These are phyloP conservation scores for Cataglyphis albicans DNA, from an alignment of 2,888 invertebrate genomes.

Conservation along the genomic window DNA sequence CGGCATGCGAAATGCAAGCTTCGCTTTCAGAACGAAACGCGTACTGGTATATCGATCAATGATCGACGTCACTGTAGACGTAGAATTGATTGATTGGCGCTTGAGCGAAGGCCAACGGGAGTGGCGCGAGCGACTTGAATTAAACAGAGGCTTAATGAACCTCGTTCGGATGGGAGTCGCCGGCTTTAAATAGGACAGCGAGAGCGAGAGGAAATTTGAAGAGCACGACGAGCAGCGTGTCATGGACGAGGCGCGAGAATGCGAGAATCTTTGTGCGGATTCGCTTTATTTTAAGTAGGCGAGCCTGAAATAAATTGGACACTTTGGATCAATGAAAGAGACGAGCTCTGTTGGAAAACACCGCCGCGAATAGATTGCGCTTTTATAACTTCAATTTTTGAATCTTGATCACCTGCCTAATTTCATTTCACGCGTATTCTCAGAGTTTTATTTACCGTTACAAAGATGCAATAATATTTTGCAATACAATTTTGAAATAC, in stretches of 20 bases:
- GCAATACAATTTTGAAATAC: neutral
- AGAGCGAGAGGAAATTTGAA: slow-evolving; percentile 49
- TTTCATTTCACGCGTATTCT: neutral
- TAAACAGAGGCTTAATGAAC: slow-evolving; percentile 49
- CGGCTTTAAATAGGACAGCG: slow-evolving; percentile 53
- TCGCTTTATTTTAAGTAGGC: slow-evolving; percentile 40
- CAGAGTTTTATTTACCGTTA: neutral
- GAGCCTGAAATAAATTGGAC: slow-evolving; percentile 39
- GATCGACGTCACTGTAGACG: slow-evolving; percentile 44
- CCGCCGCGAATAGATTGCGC: neutral
- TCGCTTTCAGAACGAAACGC: slow-evolving; percentile 1
- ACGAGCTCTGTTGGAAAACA: neutral
- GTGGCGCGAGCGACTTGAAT: slow-evolving; percentile 42
- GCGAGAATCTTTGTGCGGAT: slow-evolving; percentile 39
- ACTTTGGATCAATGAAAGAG: slow-evolving; percentile 42
- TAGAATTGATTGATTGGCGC: slow-evolving; percentile 45
- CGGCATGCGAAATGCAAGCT: slow-evolving; percentile 11
- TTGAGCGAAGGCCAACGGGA: slow-evolving; percentile 43
- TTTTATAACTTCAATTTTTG: slow-evolving; percentile 17
- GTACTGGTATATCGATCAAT: slow-evolving; percentile 34
- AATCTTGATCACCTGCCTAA: neutral
- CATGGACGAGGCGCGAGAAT: slow-evolving; percentile 46
- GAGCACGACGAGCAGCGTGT: slow-evolving; percentile 54
- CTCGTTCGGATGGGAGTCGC: slow-evolving; percentile 45
- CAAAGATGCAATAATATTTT: neutral